Evolutionary conservation across 2,113 vertebrate species (phyloP).

Genomic region (Python bivittatus): DNA sequence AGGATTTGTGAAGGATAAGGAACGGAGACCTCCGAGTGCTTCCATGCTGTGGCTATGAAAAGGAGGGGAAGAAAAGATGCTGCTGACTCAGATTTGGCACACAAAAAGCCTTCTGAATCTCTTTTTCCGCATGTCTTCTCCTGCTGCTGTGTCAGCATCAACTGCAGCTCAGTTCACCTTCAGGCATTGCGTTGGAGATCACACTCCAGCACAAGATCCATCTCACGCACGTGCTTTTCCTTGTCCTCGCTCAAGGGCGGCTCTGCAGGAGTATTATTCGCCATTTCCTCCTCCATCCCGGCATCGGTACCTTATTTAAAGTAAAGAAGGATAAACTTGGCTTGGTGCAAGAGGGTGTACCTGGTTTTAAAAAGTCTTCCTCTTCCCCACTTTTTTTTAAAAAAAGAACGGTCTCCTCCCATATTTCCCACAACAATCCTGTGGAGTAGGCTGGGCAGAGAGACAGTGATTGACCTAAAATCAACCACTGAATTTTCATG

Average conservation of each 20-base stretch:
- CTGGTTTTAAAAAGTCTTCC: neutral
- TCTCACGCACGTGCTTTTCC: neutral
- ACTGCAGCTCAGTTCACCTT: constrained; percentile 27
- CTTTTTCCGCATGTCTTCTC: neutral
- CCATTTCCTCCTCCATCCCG: neutral
- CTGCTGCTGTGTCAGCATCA: constrained; percentile 17
- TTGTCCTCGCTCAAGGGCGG: neutral
- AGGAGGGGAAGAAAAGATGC: constrained; percentile 13
- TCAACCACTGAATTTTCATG: neutral
- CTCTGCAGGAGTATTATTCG: neutral
- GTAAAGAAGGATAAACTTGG: neutral
- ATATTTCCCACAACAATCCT: neutral
- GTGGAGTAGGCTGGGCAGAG: neutral
- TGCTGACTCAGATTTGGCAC: constrained; percentile 23
- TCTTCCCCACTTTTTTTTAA: neutral
- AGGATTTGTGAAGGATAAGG: constrained; percentile 26
- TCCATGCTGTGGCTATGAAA: constrained; percentile 7
- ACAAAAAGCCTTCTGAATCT: constrained; percentile 4
- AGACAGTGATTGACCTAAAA: neutral
- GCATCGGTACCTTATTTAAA: neutral
- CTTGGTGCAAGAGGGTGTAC: neutral
- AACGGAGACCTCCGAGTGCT: neutral
- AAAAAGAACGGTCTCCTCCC: neutral
- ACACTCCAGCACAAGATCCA: neutral
- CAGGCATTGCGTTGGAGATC: neutral